Evolutionary conservation across 1,140 invertebrate genomes (phyloP), one percentile per base, ranked within the genome.

Genomic region (Paraescarpia echinospica): DNA sequence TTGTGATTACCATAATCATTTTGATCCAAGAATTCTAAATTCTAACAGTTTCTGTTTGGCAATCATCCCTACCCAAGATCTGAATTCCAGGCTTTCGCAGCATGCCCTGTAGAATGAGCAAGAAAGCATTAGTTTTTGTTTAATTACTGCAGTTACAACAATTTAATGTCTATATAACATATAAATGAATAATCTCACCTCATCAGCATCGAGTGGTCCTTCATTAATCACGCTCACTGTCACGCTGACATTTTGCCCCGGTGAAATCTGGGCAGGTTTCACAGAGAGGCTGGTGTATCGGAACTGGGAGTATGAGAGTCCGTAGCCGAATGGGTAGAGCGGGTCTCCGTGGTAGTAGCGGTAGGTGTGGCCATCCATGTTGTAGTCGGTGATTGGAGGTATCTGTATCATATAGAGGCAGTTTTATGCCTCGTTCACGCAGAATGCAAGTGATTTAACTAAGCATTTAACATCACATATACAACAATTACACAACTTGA

Each of bases 361-460:
- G 92, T 96, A 96, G 1, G 96, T 96, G 34, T 95, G 93, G 5
- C 94, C 94, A 14, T 33, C 92, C 96, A 96, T 96, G 5, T 94
- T 93, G 92, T 96, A 96, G 91, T 95, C 94, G 33, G 94, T 95
- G 93, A 96, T 95, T 12, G 94, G 93, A 1, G 95, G 95, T 91
- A 96, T 94, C 95, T 95, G 93, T 0, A 93, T 93, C 90, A 48
- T 77, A 91, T 92, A 91, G 89, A 90, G 41, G 4, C 12, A 41
- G 41, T n/a, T n/a, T n/a, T n/a, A n/a, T n/a, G n/a, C n/a, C n/a
- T n/a, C n/a, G n/a, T n/a, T n/a, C n/a, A n/a, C n/a, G n/a, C n/a
- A n/a, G n/a, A n/a, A n/a, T n/a, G n/a, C n/a, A n/a, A n/a, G n/a
- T n/a, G n/a, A n/a, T n/a, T n/a, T n/a, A n/a, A n/a, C n/a, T n/a